These are phyloP conservation scores for Alouatta palliata DNA, from an alignment of 2,113 vertebrate species.

Conservation along the genomic window DNA sequence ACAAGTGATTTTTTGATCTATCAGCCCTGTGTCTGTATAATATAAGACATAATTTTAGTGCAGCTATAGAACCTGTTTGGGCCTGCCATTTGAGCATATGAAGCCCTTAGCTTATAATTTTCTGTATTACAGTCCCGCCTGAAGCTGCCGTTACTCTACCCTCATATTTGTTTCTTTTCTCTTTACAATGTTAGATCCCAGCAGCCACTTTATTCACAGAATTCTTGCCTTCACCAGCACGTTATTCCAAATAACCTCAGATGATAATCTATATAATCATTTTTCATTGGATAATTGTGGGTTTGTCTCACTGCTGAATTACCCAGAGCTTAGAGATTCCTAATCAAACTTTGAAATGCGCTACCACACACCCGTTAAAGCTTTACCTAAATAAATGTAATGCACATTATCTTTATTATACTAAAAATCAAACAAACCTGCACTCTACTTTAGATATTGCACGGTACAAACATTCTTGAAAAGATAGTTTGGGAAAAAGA, in stretches of 20 bases:
- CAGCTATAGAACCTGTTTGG: not conserved
- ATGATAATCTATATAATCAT: not conserved
- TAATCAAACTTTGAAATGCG: not conserved
- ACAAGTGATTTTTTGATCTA: not conserved
- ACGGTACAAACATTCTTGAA: not conserved
- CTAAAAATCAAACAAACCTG: not conserved
- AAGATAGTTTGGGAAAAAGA: not conserved
- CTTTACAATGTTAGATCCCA: not conserved
- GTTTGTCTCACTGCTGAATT: not conserved
- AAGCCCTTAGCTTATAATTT: not conserved
- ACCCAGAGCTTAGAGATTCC: not conserved
- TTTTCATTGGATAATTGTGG: not conserved
- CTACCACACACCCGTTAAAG: not conserved
- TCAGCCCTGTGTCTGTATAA: not conserved
- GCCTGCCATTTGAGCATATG: not conserved
- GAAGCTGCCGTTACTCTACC: not conserved
- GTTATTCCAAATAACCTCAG: not conserved
- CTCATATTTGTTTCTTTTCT: not conserved
- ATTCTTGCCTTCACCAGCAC: not conserved
- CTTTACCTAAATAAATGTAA: not conserved
- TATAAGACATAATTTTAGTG: not conserved
- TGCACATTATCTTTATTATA: not conserved
- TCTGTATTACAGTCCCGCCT: not conserved
- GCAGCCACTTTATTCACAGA: not conserved
- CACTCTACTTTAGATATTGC: not conserved